Base-by-base conservation (phyloP, 2,888 invertebrate species). In the Drosophila parthenogenetica region DNA sequence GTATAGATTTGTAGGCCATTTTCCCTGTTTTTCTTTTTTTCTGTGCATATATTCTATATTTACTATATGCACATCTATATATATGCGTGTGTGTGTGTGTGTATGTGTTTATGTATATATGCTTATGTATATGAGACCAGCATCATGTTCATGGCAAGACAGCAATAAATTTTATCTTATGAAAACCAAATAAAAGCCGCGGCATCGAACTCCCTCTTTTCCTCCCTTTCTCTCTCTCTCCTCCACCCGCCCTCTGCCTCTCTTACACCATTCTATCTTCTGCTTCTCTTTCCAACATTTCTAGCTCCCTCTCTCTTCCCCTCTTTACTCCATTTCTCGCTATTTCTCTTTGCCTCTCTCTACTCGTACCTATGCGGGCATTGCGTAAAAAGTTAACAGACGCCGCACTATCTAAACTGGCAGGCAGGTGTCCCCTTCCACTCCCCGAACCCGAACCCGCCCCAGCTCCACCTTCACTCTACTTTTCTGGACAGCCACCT, bases 81-180 rank as follows among this genome's bases (percentile, higher is more conserved):
- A 25, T 29, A n/a, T 29, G 10, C 22, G 55, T 35, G 11, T 46
- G 37, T 46, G 8, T n/a, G 17, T 40, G 40, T 48, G 2, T 43
- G 2, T 54, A 5, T 55, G 2, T 49, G 22, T 13, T 16, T 54
- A 13, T 46, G 16, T 29, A 14, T 42, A 16, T 46, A 5, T 50
- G 32, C 57, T 46, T 43, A 60, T 63, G 32, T 49, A 58, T 69
- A 40, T 55, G 50, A n/a, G 16, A 22, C 37, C 37, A 32, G 61
- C 61, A 32, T 57, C 69, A 40, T 50, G 63, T 66, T 66, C 77
- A 77, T 83, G 84, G 53, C 62, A 81, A 66, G 87, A 73, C 68
- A 67, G 83, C 84, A 88, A 86, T 89, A 89, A 89, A 89, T 86
- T 89, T 74, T 83, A 80, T 86, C 85, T 85, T 82, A 83, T 88